Conservation (phyloP, 2,113 vertebrate species). For the Phocoena sinus region DNA sequence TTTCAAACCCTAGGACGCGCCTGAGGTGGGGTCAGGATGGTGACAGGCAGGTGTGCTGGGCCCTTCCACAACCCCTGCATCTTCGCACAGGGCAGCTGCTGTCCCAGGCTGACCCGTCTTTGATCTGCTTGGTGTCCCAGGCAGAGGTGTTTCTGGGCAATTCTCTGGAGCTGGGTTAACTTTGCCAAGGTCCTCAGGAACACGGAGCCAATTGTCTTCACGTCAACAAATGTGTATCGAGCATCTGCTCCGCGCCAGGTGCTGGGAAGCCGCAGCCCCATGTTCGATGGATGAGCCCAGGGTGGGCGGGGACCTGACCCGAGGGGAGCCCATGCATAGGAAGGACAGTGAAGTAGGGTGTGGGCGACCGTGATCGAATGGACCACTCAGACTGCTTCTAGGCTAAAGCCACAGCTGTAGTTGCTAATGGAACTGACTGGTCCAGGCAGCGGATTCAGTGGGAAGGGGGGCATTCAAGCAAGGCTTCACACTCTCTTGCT, state of each 20-base stretch:
- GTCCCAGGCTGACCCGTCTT: fast-evolving
- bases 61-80: fast-evolving
- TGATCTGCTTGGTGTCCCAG: background rate
- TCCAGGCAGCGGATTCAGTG: background rate
- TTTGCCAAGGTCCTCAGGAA: background rate
- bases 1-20: too few relatives aligned
- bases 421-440: background rate
- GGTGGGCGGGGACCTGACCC: background rate
- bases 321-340: background rate
- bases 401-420: fast-evolving
- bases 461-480: too few relatives aligned
- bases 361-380: too few relatives aligned
- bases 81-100: background rate
- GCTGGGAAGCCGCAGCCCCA: background rate
- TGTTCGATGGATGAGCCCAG: background rate
- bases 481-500: background rate
- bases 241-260: fast-evolving
- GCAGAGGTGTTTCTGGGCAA: background rate
- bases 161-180: background rate
- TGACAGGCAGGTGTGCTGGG: fast-evolving
- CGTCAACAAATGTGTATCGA: background rate
- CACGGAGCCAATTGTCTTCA: background rate
- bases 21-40: background rate
- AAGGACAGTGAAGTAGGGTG: background rate
- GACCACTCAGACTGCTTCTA: background rate